A percentile compares a stretch with the other conserved stretches of the same genome.
phyloP scores from a whole-genome alignment of 1,140 invertebrate species.

The Sesamia nonagrioides region DNA sequence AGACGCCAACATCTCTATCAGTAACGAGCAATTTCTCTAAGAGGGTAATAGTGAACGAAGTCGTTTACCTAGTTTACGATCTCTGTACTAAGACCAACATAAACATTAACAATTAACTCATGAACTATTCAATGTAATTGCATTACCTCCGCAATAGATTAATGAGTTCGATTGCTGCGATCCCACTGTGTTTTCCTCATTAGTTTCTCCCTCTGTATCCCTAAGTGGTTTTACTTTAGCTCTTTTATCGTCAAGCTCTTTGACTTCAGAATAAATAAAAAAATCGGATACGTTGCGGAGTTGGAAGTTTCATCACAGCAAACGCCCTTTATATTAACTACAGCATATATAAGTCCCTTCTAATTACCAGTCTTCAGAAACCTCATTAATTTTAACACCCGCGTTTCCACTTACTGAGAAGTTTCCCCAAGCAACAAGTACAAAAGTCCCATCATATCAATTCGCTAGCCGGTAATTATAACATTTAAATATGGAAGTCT shows the following conservation, averaged over 20 bases:
- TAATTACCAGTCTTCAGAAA: slow-evolving; percentile 25
- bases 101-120: slow-evolving; percentile 40
- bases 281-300: background rate
- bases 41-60: slow-evolving; percentile 28
- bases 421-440: slow-evolving; percentile 29
- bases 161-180: slow-evolving; percentile 32
- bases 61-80: slow-evolving; percentile 33
- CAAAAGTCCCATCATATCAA: slow-evolving; percentile 14
- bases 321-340: slow-evolving; percentile 17
- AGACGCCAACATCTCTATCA: slow-evolving; percentile 11
- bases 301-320: background rate
- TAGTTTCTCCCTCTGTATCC: slow-evolving; percentile 17
- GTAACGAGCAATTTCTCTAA: slow-evolving; percentile 32
- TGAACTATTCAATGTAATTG: slow-evolving; percentile 43
- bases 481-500: slow-evolving; percentile 55
- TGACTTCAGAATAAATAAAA: slow-evolving; percentile 22
- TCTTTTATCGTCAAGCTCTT: slow-evolving; percentile 28
- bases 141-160: slow-evolving; percentile 40
- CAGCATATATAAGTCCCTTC: background rate
- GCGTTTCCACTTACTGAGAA: slow-evolving; percentile 1
- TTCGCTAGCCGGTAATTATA: slow-evolving; percentile 49
- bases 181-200: slow-evolving; percentile 19
- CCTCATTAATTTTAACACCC: slow-evolving; percentile 20
- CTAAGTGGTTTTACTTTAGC: slow-evolving; percentile 17
- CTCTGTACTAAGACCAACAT: slow-evolving; percentile 30